Evolutionary conservation across 2,797 vertebrate genomes (phyloP).

Genomic region (Bufotes viridis): DNA sequence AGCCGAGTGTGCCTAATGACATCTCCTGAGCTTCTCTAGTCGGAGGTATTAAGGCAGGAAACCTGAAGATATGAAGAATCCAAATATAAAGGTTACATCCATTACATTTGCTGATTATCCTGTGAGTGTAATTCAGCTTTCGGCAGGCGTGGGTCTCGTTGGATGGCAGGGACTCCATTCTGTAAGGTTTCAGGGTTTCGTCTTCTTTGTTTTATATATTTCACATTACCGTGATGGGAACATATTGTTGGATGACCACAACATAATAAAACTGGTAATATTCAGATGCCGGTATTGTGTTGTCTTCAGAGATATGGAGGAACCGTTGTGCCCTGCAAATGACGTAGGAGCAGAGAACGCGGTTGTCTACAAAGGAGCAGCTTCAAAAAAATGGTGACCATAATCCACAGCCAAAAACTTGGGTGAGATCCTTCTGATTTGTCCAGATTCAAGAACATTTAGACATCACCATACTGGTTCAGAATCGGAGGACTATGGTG

Average conservation of each 20-base stretch:
- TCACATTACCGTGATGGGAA: neutral
- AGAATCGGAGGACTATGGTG: neutral
- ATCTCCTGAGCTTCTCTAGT: constrained; percentile 61
- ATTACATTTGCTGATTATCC: constrained; percentile 26
- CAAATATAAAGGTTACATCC: constrained; percentile 21
- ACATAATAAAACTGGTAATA: neutral
- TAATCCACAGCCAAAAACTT: neutral
- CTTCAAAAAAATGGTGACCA: neutral
- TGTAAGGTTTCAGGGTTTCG: neutral
- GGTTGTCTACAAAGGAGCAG: neutral
- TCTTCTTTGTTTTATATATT: constrained; percentile 3
- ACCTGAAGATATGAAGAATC: constrained; percentile 12
- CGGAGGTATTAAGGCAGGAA: neutral
- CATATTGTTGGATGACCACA: neutral
- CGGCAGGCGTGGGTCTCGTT: neutral
- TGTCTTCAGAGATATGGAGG: neutral
- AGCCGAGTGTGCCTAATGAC: constrained; percentile 64
- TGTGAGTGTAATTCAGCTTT: constrained; percentile 1
- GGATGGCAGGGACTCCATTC: neutral
- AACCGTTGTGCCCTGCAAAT: neutral
- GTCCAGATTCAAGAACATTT: neutral
- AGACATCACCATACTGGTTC: neutral
- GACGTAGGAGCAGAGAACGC: neutral
- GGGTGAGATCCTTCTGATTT: neutral
- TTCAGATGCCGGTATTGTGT: neutral